Base-by-base conservation (phyloP, 2,797 vertebrate genomes). In the Enoplosus armatus region DNA sequence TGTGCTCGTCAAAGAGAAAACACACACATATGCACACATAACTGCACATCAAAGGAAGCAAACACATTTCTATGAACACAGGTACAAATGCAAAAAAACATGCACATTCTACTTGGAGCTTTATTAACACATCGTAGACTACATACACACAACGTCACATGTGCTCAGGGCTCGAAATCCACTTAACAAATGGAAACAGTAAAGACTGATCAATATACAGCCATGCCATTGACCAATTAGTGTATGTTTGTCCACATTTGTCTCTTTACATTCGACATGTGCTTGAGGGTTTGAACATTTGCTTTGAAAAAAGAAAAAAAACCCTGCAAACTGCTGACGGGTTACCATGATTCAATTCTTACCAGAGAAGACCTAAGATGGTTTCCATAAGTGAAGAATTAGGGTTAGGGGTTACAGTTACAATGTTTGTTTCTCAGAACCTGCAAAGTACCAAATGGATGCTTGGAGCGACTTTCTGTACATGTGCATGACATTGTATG, bases 1-100 rank as follows among this genome's bases (percentile, higher is more conserved):
- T 77, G 37, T 61, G 64, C 60, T 72, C 72, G 64, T 73, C 73
- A 75, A 9, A 64, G 59, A 72, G 66, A 77, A 68, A 16, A 51
- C 66, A 60, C 53, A 80, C n/a, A 64, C 64, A 77, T n/a, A n/a
- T 45, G 35, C 53, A 56, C 27, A 47, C 58, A 69, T 37, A 75
- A 62, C 35, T 68, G 41, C 51, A 73, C 58, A 62, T 80, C 20
- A 59, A 75, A 67, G 29, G 35, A 48, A 1, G 20, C n/a, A 56
- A 67, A 58, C 24, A 47, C 54, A 74, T 72, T 71, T 35, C 68
- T 18, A 75, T 66, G 54, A 35, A 67, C 29, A 66, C 14, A 80
- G 41, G 58, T 33, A 51, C 3, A 29, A 22, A 79, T 22, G 4
- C 18, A 71, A 37, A 47, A 45, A 75, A 66, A 29, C 43, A 31